Percentiles rank a stretch among this genome's conserved stretches.
Evolutionary conservation across 2,113 vertebrate species (phyloP).

Genomic region (Protomyctophum bolini): DNA sequence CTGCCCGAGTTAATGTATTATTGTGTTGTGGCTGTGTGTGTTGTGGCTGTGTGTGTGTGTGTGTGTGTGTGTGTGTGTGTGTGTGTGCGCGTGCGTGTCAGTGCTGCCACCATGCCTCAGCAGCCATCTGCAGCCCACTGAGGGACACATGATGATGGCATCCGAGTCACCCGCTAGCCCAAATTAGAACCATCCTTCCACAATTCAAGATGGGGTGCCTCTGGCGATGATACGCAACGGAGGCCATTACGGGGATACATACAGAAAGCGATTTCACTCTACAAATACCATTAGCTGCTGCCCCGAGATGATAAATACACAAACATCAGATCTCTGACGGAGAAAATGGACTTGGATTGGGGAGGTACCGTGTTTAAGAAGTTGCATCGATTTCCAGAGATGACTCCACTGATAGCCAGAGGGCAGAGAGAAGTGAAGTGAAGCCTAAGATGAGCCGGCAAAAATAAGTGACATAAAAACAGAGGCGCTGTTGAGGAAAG

Average conservation of each 20-base stretch:
- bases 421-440: conserved; percentile 41
- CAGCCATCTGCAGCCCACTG: conserved; percentile 60
- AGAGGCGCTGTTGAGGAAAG: conserved; percentile 7
- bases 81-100: conserved; percentile 27
- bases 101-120: conserved; percentile 55
- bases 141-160: conserved; percentile 65
- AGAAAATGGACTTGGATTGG: conserved; percentile 50
- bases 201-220: conserved; percentile 57
- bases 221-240: conserved; percentile 66
- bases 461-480: conserved; percentile 41
- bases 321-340: conserved; percentile 56
- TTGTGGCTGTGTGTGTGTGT: too few species aligned
- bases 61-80: not conserved
- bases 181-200: conserved; percentile 77
- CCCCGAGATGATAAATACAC: conserved; percentile 75
- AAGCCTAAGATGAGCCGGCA: conserved; percentile 42
- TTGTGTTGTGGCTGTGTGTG: too few species aligned
- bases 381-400: conserved; percentile 64
- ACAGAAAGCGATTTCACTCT: conserved; percentile 68
- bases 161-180: conserved; percentile 74
- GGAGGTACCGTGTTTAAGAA: conserved; percentile 57
- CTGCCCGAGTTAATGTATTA: too few species aligned
- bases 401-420: conserved; percentile 48
- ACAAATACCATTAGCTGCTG: conserved; percentile 75
- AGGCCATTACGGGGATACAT: conserved; percentile 71